phyloP scores from a whole-genome alignment of 1,140 invertebrate genomes.

The Zaprionus tsacasi region DNA sequence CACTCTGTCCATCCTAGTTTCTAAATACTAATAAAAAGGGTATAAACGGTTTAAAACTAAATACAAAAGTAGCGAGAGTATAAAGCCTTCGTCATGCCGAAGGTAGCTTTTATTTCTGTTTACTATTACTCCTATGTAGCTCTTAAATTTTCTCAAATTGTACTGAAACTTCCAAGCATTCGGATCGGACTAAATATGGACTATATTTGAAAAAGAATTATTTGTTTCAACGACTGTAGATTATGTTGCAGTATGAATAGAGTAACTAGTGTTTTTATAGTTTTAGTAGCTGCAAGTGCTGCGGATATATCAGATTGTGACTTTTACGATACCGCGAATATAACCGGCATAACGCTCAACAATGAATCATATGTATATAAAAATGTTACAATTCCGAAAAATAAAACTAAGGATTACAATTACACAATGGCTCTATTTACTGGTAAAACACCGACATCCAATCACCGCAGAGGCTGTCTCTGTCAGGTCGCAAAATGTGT shows the following conservation, averaged over 20 bases:
- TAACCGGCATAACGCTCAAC: background rate
- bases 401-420: background rate
- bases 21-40: too few relatives aligned
- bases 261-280: background rate
- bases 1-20: too few relatives aligned
- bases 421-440: background rate
- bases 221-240: too few relatives aligned
- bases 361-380: constrained; percentile 15
- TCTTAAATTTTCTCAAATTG: too few relatives aligned
- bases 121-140: too few relatives aligned
- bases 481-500: constrained; percentile 7
- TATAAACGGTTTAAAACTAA: too few relatives aligned
- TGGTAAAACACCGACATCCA: background rate
- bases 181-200: too few relatives aligned
- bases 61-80: background rate
- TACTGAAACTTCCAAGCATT: too few relatives aligned
- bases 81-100: background rate
- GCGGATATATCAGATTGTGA: background rate
- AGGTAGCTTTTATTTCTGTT: too few relatives aligned
- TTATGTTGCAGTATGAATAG: background rate
- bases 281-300: background rate
- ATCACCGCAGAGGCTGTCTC: constrained; percentile 5
- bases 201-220: too few relatives aligned
- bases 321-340: constrained; percentile 8
- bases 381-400: constrained; percentile 4